Evolutionary conservation across 2,888 invertebrate species (phyloP).

Genomic region (Margaritifera margaritifera): DNA sequence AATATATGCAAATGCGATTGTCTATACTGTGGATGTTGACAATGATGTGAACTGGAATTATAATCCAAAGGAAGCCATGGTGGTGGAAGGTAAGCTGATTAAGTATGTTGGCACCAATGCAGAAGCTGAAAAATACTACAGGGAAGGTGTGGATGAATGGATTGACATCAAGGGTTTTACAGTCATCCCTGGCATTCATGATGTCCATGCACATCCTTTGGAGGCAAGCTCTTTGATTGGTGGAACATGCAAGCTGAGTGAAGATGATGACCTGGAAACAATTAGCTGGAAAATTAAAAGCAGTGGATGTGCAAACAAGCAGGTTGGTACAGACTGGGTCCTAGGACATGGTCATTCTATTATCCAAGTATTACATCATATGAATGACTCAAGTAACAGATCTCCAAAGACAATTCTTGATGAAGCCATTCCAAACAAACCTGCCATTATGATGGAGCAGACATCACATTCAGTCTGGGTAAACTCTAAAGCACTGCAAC

Average conservation of each 20-base stretch:
- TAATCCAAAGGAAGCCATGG: constrained; percentile 15
- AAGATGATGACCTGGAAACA: constrained; percentile 1
- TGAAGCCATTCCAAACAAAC: constrained; percentile 13
- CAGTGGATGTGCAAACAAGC: constrained; percentile 4
- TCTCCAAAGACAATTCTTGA: constrained; percentile 29
- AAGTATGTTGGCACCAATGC: constrained; percentile 5
- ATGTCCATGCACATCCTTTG: constrained; percentile 32
- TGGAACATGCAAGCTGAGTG: constrained; percentile 11
- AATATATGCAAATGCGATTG: constrained; percentile 4
- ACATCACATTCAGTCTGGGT: constrained; percentile 41
- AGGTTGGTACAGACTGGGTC: constrained; percentile 22
- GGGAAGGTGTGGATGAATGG: not conserved
- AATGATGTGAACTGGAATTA: constrained; percentile 9
- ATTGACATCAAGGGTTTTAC: constrained; percentile 10
- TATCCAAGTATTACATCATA: constrained; percentile 14
- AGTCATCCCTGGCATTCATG: constrained; percentile 31
- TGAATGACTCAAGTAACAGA: constrained; percentile 7
- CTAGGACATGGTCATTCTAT: constrained; percentile 30
- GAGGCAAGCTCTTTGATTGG: constrained; percentile 19
- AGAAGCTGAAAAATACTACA: not conserved
- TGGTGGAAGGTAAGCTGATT: constrained; percentile 8
- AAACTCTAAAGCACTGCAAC: constrained; percentile 26
- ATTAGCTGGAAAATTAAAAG: constrained; percentile 3
- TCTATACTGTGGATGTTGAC: constrained; percentile 17
- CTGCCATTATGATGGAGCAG: constrained; percentile 30